Percentiles rank a stretch among this genome's conserved stretches.
These are phyloP conservation scores for Amphipyra berbera DNA, from an alignment of 2,888 invertebrate species.

Conservation along the genomic window DNA sequence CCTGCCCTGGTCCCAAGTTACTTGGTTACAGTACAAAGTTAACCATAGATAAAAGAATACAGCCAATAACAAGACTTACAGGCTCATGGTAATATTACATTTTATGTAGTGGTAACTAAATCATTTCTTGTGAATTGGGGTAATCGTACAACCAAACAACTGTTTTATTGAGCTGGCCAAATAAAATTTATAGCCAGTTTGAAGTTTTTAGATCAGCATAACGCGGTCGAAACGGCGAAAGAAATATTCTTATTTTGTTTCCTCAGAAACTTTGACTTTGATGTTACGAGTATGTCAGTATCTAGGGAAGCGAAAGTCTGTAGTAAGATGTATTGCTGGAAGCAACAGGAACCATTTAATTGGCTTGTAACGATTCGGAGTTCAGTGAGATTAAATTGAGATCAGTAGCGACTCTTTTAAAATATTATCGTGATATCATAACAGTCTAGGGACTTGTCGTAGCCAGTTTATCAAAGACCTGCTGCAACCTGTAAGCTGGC, in stretches of 20 bases:
- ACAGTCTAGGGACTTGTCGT: neutral
- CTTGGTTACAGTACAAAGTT: constrained; percentile 12
- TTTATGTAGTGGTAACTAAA: constrained; percentile 45
- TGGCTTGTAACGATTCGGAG: neutral
- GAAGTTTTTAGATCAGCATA: constrained; percentile 52
- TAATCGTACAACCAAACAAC: constrained; percentile 52
- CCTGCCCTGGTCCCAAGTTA: too few species aligned
- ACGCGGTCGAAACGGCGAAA: constrained; percentile 16
- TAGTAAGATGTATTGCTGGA: constrained; percentile 3
- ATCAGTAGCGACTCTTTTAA: neutral
- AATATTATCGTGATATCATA: neutral
- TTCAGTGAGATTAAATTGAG: neutral
- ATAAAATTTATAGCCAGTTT: constrained; percentile 53
- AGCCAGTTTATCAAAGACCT: neutral
- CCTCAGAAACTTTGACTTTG: constrained; percentile 43
- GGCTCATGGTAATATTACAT: constrained; percentile 23
- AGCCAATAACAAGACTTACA: constrained; percentile 18
- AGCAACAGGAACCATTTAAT: constrained; percentile 4
- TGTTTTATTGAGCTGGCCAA: constrained; percentile 56
- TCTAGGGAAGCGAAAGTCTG: constrained; percentile 15
- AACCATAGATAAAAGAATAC: constrained; percentile 12
- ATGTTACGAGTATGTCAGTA: constrained; percentile 43
- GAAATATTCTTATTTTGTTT: constrained; percentile 40
- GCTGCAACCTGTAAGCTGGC: neutral
- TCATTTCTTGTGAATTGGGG: constrained; percentile 52